Evolutionary conservation across 2,797 vertebrate genomes (phyloP).

Genomic region (Alca torda): DNA sequence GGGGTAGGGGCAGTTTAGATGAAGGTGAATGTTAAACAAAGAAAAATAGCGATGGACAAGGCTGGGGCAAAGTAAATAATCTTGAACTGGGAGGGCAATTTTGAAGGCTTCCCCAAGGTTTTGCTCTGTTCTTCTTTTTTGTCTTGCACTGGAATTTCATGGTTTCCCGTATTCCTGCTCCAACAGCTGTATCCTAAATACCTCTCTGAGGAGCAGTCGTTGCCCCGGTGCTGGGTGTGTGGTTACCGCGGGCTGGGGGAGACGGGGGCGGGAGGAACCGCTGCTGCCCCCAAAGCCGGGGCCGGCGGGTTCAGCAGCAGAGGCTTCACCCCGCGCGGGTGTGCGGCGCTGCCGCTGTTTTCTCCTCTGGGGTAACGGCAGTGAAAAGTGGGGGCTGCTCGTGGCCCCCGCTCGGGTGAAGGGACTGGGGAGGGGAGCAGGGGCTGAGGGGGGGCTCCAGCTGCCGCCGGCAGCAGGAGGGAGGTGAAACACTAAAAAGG

Average conservation of each 20-base stretch:
- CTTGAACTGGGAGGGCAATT: background rate
- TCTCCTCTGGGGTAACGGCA: background rate
- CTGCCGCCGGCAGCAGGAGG: background rate
- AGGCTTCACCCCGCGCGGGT: fast-evolving
- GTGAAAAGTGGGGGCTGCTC: background rate
- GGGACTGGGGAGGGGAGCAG: background rate
- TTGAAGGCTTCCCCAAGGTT: background rate
- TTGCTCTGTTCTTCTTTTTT: background rate
- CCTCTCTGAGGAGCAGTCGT: background rate
- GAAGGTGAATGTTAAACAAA: background rate
- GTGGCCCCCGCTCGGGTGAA: background rate
- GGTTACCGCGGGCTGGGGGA: fast-evolving
- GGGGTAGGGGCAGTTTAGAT: background rate
- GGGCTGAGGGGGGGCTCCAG: background rate
- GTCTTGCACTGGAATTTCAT: background rate
- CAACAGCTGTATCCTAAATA: background rate
- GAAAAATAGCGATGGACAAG: background rate
- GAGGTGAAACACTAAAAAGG: fast-evolving
- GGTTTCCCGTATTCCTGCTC: background rate
- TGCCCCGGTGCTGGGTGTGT: fast-evolving
- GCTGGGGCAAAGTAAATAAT: background rate
- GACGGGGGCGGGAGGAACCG: background rate
- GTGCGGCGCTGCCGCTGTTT: fast-evolving
- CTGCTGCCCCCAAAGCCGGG: background rate
- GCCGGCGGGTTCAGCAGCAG: background rate